Base-by-base conservation (phyloP, 2,113 vertebrate genomes). In the Seriola rivoliana region DNA sequence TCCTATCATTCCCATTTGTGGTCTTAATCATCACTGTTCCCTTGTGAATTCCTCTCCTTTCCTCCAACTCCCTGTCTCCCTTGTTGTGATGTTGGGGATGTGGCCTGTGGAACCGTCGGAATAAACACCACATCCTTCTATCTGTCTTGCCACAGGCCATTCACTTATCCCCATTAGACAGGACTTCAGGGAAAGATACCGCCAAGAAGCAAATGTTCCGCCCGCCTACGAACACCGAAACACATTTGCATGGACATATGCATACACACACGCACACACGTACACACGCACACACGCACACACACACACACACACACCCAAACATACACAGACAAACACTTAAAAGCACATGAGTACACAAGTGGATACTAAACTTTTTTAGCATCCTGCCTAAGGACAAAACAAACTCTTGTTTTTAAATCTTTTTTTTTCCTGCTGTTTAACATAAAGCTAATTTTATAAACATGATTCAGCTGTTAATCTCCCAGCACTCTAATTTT, bases 141-240 rank as follows among this genome's bases (percentile, higher is more conserved):
- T 90, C 87, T 82, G 17, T 80, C 40, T 89, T 71, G 87, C 92
- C 80, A 87, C 62, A 55, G 80, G 92, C 90, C 65, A 68, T 80
- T 87, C 81, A 70, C 81, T 91, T 83, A 91, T 93, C 87, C 91
- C 86, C 87, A 87, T 85, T 74, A 90, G 86, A 91, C 88, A 83
- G 75, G 80, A 91, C 76, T 86, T 80, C 9, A 16, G 81, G 78
- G 85, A 85, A 80, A 78, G 80, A 83, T 59, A 69, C 75, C 50
- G 44, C 89, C 88, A 89, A 88, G 73, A 82, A 85, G 86, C 86
- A 86, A 88, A 80, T 89, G 79, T 87, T 90, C 84, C 50, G n/a
- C 62, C 75, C 81, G 66, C 88, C 87, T 67, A 92, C 87, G 4
- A 75, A 77, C 48, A 80, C 72, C 54, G 68, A 62, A 65, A 60